phyloP scores from a whole-genome alignment of 2,113 vertebrate species.

The Pagrus major region DNA sequence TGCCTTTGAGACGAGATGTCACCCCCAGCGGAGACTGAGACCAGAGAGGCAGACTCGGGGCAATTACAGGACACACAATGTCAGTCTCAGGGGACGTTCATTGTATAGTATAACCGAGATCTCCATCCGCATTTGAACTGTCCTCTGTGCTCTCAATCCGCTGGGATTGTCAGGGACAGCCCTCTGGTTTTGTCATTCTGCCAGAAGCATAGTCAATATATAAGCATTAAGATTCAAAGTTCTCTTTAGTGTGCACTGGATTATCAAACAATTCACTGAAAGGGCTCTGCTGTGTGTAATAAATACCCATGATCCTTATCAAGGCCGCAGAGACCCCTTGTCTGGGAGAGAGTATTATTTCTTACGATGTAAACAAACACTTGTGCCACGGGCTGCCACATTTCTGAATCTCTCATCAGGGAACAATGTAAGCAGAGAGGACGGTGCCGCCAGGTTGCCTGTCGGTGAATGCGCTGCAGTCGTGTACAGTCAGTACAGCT shows the following conservation, averaged over 20 bases:
- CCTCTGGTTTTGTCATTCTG: conserved; percentile 24
- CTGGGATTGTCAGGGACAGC: conserved; percentile 4
- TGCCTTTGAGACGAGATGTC: conserved; percentile 67
- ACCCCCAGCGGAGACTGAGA: conserved; percentile 49
- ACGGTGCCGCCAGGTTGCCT: conserved; percentile 4
- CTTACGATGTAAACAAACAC: conserved; percentile 74
- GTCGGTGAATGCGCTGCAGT: conserved; percentile 3
- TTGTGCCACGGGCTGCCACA: conserved; percentile 38
- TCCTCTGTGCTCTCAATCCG: conserved; percentile 12
- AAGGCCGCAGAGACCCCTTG: conserved; percentile 64
- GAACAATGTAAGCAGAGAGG: conserved; percentile 50
- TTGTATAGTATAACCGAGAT: conserved; percentile 43
- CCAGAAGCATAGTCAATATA: conserved; percentile 27
- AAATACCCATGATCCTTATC: conserved; percentile 74
- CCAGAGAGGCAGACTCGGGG: conserved; percentile 34
- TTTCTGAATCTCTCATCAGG: conserved; percentile 63
- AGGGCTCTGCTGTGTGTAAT: conserved; percentile 69
- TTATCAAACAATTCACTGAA: conserved; percentile 56
- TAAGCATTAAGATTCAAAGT: conserved; percentile 41
- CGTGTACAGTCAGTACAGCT: too few relatives aligned
- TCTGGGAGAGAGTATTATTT: conserved; percentile 57
- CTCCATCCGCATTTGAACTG: conserved; percentile 47
- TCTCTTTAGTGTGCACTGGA: conserved; percentile 31
- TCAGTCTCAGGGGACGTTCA: conserved; percentile 53
- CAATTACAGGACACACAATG: conserved; percentile 68